Evolutionary conservation across 2,797 vertebrate species (phyloP).

Genomic region (Tympanoctomys barrerae): DNA sequence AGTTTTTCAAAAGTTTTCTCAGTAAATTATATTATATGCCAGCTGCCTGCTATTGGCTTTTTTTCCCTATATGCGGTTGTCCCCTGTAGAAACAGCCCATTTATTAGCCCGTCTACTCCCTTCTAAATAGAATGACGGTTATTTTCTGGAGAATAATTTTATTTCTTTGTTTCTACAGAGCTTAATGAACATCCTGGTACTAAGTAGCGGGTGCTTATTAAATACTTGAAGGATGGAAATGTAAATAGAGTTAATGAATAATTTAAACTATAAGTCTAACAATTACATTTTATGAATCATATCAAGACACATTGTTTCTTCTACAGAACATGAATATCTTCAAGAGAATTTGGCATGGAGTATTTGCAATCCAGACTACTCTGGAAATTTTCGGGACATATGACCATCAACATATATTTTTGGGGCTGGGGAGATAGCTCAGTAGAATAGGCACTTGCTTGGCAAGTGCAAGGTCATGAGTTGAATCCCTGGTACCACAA

Average conservation of each 20-base stretch:
- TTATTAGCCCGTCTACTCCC: neutral
- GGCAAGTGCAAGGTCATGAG: no score
- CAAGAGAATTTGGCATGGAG: neutral
- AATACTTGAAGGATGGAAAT: slow-evolving; percentile 48
- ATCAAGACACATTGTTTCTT: neutral
- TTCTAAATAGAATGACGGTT: neutral
- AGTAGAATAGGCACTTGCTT: no score
- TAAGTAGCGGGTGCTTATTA: neutral
- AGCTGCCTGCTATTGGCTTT: neutral
- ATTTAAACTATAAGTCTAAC: slow-evolving; percentile 11
- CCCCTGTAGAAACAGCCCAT: neutral
- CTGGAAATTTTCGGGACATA: slow-evolving; percentile 24
- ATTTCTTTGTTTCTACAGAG: slow-evolving; percentile 23
- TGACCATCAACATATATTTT: neutral
- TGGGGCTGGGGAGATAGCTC: no score
- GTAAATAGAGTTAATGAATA: neutral
- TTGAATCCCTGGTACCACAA: no score
- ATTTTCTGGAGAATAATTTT: slow-evolving; percentile 1
- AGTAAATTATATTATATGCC: neutral
- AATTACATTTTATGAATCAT: slow-evolving; percentile 12
- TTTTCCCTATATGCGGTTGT: neutral
- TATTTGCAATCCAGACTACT: slow-evolving; percentile 16
- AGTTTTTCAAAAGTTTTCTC: neutral
- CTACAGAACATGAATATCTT: neutral
- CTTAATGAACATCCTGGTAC: neutral